Conservation (phyloP, 2,113 vertebrate genomes). For the Cebus imitator region DNA sequence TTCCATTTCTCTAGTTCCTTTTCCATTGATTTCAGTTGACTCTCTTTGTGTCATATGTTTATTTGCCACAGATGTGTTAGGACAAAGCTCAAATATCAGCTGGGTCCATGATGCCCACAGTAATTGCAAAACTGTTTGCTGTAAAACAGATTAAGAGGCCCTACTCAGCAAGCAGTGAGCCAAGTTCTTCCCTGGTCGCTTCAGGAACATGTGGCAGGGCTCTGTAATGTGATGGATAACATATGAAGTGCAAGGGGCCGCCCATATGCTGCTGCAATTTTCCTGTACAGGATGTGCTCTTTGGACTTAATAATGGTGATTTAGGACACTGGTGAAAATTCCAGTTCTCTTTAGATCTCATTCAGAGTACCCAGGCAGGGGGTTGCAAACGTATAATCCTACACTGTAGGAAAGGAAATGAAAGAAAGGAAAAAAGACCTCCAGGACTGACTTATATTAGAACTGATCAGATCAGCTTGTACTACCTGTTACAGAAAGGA, state of each 20-base stretch:
- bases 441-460: slow-evolving; percentile 29
- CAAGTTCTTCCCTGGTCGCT: slow-evolving; percentile 78
- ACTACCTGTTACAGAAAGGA: neutral
- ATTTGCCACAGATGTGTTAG: slow-evolving; percentile 70
- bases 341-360: slow-evolving; percentile 59
- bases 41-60: slow-evolving; percentile 44
- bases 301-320: slow-evolving; percentile 78
- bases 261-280: slow-evolving; percentile 83
- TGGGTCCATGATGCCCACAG: slow-evolving; percentile 51
- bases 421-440: slow-evolving; percentile 42
- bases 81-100: slow-evolving; percentile 61
- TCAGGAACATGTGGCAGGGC: slow-evolving; percentile 78
- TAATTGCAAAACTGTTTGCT: slow-evolving; percentile 68
- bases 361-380: slow-evolving; percentile 52
- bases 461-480: slow-evolving; percentile 40
- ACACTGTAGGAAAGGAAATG: slow-evolving; percentile 42
- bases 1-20: slow-evolving; percentile 59
- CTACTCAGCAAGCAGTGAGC: slow-evolving; percentile 68
- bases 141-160: slow-evolving; percentile 75
- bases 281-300: slow-evolving; percentile 72
- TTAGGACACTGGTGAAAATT: slow-evolving; percentile 69
- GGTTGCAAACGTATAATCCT: slow-evolving; percentile 64
- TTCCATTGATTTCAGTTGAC: slow-evolving; percentile 62
- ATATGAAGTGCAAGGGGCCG: slow-evolving; percentile 78
- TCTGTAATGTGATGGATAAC: slow-evolving; percentile 84